Evolutionary conservation across 2,113 vertebrate species (phyloP).

Genomic region (Isichthys henryi): DNA sequence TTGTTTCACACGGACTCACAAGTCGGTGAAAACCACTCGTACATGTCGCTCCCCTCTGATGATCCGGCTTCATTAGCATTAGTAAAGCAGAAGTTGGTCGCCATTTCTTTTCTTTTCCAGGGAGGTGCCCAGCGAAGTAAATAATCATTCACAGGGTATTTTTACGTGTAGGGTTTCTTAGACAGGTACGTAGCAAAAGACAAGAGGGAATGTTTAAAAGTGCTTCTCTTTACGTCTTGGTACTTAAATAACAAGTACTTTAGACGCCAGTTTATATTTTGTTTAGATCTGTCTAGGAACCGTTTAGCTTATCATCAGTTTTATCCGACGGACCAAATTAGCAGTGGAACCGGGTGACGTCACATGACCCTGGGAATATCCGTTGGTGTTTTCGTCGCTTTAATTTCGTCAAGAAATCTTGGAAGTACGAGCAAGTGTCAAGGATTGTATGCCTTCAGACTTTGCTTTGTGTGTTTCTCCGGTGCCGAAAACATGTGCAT

Average conservation of each 20-base stretch:
- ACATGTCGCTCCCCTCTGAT: slow-evolving; percentile 49
- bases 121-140: background rate
- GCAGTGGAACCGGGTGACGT: background rate
- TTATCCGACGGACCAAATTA: background rate
- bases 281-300: background rate
- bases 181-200: background rate
- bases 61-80: slow-evolving; percentile 34
- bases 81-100: background rate
- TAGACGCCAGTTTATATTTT: background rate
- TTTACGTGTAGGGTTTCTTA: background rate
- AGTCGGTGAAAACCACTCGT: background rate
- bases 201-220: background rate
- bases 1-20: background rate
- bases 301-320: background rate
- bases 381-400: too few species aligned
- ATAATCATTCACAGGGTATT: background rate
- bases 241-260: background rate
- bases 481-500: too few species aligned
- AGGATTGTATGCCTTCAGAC: too few species aligned
- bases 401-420: too few species aligned
- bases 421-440: too few species aligned
- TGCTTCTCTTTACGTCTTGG: background rate
- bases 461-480: too few species aligned
- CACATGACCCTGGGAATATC: background rate
- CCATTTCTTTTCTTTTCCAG: background rate